Evolutionary conservation across 2,113 vertebrate genomes (phyloP).

Genomic region (Atlantisia rogersi): DNA sequence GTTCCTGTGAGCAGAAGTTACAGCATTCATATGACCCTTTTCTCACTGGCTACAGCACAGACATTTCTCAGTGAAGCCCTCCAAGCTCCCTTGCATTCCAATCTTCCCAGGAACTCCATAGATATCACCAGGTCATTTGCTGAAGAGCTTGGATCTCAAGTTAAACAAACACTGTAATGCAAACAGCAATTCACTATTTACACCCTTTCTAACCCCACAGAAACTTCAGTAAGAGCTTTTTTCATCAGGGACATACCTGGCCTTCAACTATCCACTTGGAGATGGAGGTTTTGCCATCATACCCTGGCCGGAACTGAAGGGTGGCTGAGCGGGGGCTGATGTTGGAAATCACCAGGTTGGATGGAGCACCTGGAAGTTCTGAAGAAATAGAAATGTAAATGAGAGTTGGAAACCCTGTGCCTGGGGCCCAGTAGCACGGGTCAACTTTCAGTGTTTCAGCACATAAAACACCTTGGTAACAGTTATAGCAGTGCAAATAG

Average conservation of each 20-base stretch:
- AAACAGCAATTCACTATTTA: neutral
- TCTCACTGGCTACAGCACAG: neutral
- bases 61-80: neutral
- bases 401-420: neutral
- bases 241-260: conserved; percentile 72
- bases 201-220: neutral
- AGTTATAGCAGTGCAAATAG: neutral
- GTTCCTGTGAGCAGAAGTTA: neutral
- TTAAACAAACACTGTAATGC: neutral
- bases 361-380: conserved; percentile 91
- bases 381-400: neutral
- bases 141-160: neutral
- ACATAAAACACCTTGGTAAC: neutral
- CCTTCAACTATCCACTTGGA: conserved; percentile 89
- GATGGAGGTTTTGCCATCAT: conserved; percentile 89
- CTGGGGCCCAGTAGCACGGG: neutral
- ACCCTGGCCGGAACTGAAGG: conserved; percentile 85
- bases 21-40: neutral
- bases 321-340: conserved; percentile 91
- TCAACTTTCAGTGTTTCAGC: neutral
- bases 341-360: conserved; percentile 92
- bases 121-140: neutral
- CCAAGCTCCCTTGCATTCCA: neutral
- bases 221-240: neutral
- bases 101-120: neutral